phyloP scores from a whole-genome alignment of 2,113 vertebrate genomes.

The Podarcis muralis region DNA sequence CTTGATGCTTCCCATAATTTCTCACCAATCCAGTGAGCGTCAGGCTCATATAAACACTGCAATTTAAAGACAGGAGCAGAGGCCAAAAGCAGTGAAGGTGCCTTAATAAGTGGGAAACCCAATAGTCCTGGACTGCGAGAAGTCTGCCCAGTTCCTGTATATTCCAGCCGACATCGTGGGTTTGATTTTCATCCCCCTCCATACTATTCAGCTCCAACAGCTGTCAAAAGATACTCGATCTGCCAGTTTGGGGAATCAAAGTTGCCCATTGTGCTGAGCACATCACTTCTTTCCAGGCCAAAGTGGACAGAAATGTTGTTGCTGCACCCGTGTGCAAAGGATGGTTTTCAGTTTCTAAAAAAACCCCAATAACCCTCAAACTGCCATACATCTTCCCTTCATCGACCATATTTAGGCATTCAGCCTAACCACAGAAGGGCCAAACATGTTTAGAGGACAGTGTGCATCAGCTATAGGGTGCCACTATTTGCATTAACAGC shows the following conservation, averaged over 20 bases:
- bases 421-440: not conserved
- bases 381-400: not conserved
- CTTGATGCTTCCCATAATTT: conserved; percentile 38
- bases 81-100: conserved; percentile 25
- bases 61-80: conserved; percentile 2
- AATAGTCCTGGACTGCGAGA: conserved; percentile 17
- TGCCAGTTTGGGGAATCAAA: not conserved
- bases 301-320: conserved; percentile 13
- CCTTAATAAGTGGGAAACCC: conserved; percentile 23
- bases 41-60: conserved; percentile 27
- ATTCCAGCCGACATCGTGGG: conserved; percentile 6
- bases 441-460: not conserved
- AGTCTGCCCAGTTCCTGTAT: not conserved
- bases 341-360: not conserved
- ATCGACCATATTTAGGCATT: not conserved
- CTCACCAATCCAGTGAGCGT: conserved; percentile 24
- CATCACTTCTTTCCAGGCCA: not conserved
- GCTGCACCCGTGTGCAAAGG: not conserved
- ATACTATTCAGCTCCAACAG: not conserved
- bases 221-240: conserved; percentile 30
- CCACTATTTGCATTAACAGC: too few relatives aligned
- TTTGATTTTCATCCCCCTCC: conserved; percentile 4
- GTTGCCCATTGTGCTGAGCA: not conserved
- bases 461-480: not conserved
- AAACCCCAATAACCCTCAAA: not conserved